phyloP scores from a whole-genome alignment of 2,113 vertebrate species.

The Malurus alboscapulatus region DNA sequence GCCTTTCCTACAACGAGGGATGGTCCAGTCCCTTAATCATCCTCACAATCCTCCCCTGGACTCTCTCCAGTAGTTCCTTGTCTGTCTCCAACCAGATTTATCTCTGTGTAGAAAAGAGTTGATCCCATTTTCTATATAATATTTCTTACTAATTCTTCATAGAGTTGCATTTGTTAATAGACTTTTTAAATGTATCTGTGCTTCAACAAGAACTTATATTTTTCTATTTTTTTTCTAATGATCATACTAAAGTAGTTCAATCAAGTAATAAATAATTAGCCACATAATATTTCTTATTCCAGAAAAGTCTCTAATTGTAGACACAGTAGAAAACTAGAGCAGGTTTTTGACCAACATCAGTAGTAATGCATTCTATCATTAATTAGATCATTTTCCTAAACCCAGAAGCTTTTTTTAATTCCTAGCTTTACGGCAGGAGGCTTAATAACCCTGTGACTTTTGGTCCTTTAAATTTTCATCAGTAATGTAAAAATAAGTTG shows the following conservation, averaged over 20 bases:
- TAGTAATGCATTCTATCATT: accelerated
- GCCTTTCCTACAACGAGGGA: background rate
- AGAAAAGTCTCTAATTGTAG: background rate
- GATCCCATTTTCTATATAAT: background rate
- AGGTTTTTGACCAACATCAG: background rate
- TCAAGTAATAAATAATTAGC: background rate
- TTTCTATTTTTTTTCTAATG: background rate
- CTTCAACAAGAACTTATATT: background rate
- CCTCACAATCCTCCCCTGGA: background rate
- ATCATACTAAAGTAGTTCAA: background rate
- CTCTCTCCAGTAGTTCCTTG: background rate
- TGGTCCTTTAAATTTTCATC: background rate
- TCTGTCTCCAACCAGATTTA: background rate
- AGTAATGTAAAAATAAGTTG: background rate
- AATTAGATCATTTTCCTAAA: background rate
- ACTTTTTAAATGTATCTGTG: background rate
- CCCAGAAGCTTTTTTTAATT: background rate
- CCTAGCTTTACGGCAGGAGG: background rate
- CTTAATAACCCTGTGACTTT: background rate
- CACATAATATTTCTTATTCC: background rate
- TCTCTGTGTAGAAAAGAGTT: background rate
- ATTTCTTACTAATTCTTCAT: background rate
- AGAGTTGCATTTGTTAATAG: background rate
- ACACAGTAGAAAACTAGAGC: background rate
- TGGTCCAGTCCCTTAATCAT: background rate